Evolutionary conservation across 1,140 invertebrate species (phyloP), one percentile per base, ranked within the genome.

Genomic region (Bombus vancouverensis): DNA sequence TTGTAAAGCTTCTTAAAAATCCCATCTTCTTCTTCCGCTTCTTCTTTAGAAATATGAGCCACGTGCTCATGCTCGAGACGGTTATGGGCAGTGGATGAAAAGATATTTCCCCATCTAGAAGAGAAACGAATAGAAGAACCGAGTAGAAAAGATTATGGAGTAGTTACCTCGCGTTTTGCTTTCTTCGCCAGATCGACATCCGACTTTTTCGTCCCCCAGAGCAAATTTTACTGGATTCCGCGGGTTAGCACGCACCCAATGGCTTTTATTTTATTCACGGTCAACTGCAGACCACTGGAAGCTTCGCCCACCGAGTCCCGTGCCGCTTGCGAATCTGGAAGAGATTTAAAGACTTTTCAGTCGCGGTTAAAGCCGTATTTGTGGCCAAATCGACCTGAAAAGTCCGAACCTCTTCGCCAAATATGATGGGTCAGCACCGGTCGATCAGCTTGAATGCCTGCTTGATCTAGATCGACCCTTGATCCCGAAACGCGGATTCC

Each of bases 221-320:
- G 22, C 59, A 73, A 53, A 32, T 72, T 74, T 37, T 62, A 37
- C 65, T 57, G 39, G 44, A 70, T 70, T 62, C 59, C 39, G n/a
- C 18, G 3, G 34, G 57, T 89, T 87, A 89, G 37, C 76, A 83
- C 47, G 80, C 37, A 59, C 42, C 42, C 74, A 12, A 59, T 42
- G 76, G 37, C 66, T 87, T 78, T 81, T 74, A 87, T 83, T 89
- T 89, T 89, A 89, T 89, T 87, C 85, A 37, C 68, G 81, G 59
- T 84, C 44, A 75, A 22, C 39, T 81, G 80, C 73, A 75, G 81
- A 57, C 78, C 42, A 9, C 15, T 42, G 68, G 70, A 70, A 65
- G 34, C 62, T 5, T 68, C 37, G 22, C n/a, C 28, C 44, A 39
- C 34, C 22, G 13, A 15, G 15, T 28, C 25, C 47, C 39, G n/a